phyloP scores from a whole-genome alignment of 30 jellyfish, hydroid and myxozoan genomes.

The Aurelia sp. region DNA sequence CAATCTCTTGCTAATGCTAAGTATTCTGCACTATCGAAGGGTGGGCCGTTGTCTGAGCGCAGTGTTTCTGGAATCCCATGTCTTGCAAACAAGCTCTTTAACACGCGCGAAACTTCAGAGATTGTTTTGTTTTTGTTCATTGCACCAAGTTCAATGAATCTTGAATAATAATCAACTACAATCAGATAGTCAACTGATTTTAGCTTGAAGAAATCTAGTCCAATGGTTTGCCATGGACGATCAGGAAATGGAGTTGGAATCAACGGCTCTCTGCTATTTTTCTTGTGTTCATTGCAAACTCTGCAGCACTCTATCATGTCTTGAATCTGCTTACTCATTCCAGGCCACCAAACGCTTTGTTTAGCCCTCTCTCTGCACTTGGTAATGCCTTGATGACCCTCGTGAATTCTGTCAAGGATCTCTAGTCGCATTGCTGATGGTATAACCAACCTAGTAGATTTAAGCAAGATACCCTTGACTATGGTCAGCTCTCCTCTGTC shows the following conservation, averaged over 20 bases:
- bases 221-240: slow-evolving; percentile 63
- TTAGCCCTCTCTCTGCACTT: slow-evolving; percentile 54
- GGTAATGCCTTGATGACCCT: slow-evolving; percentile 67
- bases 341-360: slow-evolving; percentile 65
- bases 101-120: slow-evolving; percentile 18
- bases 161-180: slow-evolving; percentile 30
- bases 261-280: slow-evolving; percentile 27
- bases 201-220: slow-evolving; percentile 46
- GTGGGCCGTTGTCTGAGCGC: slow-evolving; percentile 64
- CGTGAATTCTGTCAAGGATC: slow-evolving; percentile 45
- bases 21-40: slow-evolving; percentile 43
- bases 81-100: slow-evolving; percentile 22
- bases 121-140: slow-evolving; percentile 37
- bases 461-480: slow-evolving; percentile 19
- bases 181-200: slow-evolving; percentile 31
- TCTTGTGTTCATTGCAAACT: slow-evolving; percentile 30
- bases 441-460: slow-evolving; percentile 28
- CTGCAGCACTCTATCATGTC: slow-evolving; percentile 46
- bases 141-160: slow-evolving; percentile 54
- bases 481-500: slow-evolving; percentile 39
- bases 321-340: slow-evolving; percentile 52
- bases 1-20: slow-evolving; percentile 33
- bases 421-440: slow-evolving; percentile 45
- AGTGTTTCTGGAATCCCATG: slow-evolving; percentile 67
- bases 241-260: slow-evolving; percentile 39